These are phyloP conservation scores for Hepsetus odoe DNA, from an alignment of 2,113 vertebrate species.

Conservation along the genomic window DNA sequence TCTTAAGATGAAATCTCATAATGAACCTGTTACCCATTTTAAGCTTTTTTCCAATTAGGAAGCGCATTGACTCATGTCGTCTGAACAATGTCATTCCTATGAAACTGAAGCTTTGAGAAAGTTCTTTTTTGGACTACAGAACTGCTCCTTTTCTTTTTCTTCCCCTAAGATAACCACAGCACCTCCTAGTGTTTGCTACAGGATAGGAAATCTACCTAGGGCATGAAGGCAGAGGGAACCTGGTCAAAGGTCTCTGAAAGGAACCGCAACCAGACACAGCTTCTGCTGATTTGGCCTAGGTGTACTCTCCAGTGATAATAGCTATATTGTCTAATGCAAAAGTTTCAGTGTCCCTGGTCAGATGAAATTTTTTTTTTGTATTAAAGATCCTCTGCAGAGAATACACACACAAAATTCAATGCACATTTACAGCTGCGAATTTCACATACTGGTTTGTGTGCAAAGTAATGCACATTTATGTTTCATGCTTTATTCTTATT, in stretches of 20 bases:
- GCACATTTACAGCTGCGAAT: no score
- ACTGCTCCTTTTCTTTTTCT: neutral
- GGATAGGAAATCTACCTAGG: neutral
- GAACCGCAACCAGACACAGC: neutral
- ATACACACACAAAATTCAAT: no score
- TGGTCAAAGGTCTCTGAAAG: neutral
- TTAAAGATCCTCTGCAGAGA: no score
- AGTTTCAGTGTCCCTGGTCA: no score
- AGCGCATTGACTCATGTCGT: conserved; percentile 58
- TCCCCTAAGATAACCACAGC: conserved; percentile 43
- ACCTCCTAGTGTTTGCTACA: conserved; percentile 49
- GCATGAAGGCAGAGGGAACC: neutral
- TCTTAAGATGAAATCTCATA: conserved; percentile 63
- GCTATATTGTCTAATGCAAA: no score
- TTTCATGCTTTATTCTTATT: no score
- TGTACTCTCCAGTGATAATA: neutral
- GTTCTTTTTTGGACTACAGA: conserved; percentile 2
- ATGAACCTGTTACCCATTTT: conserved; percentile 57
- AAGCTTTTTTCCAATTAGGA: conserved; percentile 62
- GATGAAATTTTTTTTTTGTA: no score
- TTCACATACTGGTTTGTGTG: no score
- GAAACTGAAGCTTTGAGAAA: conserved; percentile 41
- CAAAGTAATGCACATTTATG: no score
- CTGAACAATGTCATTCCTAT: conserved; percentile 43
- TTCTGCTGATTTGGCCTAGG: neutral